These are phyloP conservation scores for Panthera leo DNA, from an alignment of 2,113 vertebrate genomes.

Conservation along the genomic window DNA sequence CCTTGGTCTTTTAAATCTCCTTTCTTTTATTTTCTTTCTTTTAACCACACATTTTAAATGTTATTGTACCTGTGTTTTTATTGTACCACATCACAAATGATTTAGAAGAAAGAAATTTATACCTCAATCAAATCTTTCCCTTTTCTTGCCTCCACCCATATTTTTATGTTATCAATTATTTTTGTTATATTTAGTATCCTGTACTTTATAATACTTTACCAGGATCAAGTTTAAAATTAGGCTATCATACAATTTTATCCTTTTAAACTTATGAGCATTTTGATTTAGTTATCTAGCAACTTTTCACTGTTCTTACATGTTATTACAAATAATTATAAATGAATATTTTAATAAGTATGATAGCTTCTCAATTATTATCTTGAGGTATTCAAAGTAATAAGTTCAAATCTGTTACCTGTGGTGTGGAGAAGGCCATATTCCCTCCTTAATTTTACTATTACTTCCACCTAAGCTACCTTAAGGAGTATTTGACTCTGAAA, in stretches of 20 bases:
- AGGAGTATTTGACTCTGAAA: constrained; percentile 47
- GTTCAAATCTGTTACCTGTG: neutral
- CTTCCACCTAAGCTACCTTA: neutral
- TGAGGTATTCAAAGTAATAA: neutral
- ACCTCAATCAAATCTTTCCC: neutral
- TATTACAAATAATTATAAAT: constrained; percentile 47
- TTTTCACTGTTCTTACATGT: constrained; percentile 2
- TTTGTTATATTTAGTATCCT: neutral
- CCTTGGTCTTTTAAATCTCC: neutral
- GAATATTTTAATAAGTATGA: neutral
- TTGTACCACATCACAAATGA: neutral
- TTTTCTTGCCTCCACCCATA: neutral
- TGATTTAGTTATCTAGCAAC: neutral
- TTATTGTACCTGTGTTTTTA: neutral
- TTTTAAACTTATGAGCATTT: neutral
- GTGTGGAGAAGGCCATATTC: neutral
- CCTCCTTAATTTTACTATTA: neutral
- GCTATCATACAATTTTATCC: neutral
- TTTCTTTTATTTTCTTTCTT: neutral
- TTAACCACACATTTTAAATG: neutral
- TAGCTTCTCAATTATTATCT: neutral
- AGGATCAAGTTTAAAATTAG: neutral
- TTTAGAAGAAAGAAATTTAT: neutral
- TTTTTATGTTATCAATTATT: neutral
- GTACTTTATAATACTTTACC: neutral